A percentile compares a stretch with the other conserved stretches of the same genome.
Conservation (phyloP, 2,113 vertebrate species). For the Halcyon malimbica region DNA sequence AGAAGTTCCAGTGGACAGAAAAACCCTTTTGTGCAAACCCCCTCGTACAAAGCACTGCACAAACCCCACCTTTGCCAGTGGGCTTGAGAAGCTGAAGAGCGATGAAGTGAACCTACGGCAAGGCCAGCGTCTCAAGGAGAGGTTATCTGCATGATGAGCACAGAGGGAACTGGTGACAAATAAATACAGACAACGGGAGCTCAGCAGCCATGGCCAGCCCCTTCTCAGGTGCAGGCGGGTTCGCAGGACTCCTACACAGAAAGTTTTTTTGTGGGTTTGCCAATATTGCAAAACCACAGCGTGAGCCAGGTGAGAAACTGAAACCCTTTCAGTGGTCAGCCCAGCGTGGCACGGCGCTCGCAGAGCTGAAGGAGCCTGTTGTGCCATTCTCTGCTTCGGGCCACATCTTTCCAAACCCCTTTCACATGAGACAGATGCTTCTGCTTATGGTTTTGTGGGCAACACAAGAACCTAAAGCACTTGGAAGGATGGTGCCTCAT, state of each 20-base stretch:
- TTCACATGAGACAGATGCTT: background rate
- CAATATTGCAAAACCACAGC: constrained; percentile 25
- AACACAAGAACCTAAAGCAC: background rate
- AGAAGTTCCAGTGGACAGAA: background rate
- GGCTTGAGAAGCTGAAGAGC: background rate
- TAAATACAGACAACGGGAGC: background rate
- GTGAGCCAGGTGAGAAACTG: background rate
- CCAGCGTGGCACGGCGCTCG: rapidly evolving
- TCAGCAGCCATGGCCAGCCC: background rate
- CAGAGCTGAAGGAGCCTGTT: constrained; percentile 32
- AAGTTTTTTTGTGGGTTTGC: constrained; percentile 39
- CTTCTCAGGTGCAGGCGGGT: background rate
- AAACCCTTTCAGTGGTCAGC: constrained; percentile 7
- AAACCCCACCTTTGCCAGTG: background rate
- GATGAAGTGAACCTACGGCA: background rate
- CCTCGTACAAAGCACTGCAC: background rate
- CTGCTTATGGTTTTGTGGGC: constrained; percentile 24
- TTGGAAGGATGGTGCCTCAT: constrained; percentile 20
- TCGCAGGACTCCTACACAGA: background rate
- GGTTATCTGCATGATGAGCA: background rate
- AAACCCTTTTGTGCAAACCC: background rate
- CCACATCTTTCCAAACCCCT: constrained; percentile 31
- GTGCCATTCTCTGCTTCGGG: background rate
- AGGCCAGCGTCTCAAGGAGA: background rate
- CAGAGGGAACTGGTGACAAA: background rate